phyloP scores from a whole-genome alignment of 1,140 invertebrate species.

The Formica selysi region DNA sequence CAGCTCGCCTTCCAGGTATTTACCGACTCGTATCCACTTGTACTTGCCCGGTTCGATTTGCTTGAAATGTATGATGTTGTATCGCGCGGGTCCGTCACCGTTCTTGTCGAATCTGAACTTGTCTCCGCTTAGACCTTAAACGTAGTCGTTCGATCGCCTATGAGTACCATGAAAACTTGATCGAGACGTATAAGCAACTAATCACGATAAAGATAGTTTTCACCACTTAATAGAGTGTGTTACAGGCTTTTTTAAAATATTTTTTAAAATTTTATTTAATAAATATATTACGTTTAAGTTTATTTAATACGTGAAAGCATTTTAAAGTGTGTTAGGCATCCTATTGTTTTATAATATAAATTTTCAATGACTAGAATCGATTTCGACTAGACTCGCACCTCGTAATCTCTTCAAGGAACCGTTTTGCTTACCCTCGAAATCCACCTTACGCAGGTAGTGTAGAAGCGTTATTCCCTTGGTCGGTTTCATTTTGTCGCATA shows the following conservation, averaged over 20 bases:
- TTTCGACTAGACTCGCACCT: not conserved
- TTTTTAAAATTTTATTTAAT: not conserved
- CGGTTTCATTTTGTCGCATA: conserved; percentile 96
- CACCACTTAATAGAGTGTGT: too few species aligned
- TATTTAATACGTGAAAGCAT: not conserved
- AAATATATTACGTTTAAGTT: not conserved
- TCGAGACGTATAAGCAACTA: conserved; percentile 33
- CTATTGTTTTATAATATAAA: conserved; percentile 74
- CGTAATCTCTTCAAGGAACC: not conserved
- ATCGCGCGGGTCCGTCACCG: conserved; percentile 96
- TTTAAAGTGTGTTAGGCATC: not conserved
- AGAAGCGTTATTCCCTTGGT: conserved; percentile 94
- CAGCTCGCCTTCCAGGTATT: conserved; percentile 93
- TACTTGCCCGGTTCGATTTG: conserved; percentile 91
- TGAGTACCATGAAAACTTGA: conserved; percentile 57
- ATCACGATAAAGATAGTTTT: conserved; percentile 26
- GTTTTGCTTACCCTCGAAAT: conserved; percentile 91
- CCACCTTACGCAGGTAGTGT: conserved; percentile 93
- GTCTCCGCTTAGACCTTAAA: conserved; percentile 93
- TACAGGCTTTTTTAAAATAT: too few species aligned
- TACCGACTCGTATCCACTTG: conserved; percentile 95
- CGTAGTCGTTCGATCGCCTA: conserved; percentile 28
- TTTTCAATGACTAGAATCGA: conserved; percentile 5
- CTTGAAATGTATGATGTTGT: conserved; percentile 98
- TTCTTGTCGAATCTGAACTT: conserved; percentile 95